Evolutionary conservation across 2,888 invertebrate genomes (phyloP), one percentile per base, ranked within the genome.

Genomic region (Drosophila engyochracea): DNA sequence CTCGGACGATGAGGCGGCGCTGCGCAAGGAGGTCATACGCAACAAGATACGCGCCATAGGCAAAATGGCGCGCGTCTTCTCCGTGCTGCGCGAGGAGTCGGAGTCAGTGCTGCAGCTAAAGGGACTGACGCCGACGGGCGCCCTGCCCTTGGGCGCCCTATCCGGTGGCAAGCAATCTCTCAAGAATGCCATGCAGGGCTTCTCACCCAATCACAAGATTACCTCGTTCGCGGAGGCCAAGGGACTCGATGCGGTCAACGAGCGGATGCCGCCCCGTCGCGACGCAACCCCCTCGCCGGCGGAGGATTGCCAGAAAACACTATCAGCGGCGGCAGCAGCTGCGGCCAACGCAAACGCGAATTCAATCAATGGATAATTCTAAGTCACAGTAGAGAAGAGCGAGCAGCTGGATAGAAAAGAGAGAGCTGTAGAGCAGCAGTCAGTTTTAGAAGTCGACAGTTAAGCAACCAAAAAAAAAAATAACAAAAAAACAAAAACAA

Each of bases 21-120:
- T 97, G 94, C 96, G 99, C 92, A 99, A 99, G 95, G 99, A 99
- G 95, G 99, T 99, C 86, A 99, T 99, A 93, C 96, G 99, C 90
- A 99, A 99, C 95, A 99, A 99, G 95, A 99, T 99, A 93, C 96
- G 99, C 93, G 99, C 99, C 86, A 99, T 99, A 94, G 99, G 99
- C 85, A 99, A 99, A 95, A 99, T 99, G 99, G 99, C 99, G 79
- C 96, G 99, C 93, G 99, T 99, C 91, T 99, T 99, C 96, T 98
- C 99, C 91, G 99, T 99, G 65, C 95, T 99, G 92, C 97, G 99
- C 94, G 99, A 99, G 95, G 99, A 99, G 94, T 99, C 98, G 94
- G 99, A 99, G 95, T 98, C 98, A 94, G 99, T 99, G 82, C 94
- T 99, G 92, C 99, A 99, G 94, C 95, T 99, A 90, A 99, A 99